Evolutionary conservation across 53 echinoderm and acorn worm genomes (phyloP), one percentile per base, ranked within the genome.

Genomic region (Apostichopus leukothele): DNA sequence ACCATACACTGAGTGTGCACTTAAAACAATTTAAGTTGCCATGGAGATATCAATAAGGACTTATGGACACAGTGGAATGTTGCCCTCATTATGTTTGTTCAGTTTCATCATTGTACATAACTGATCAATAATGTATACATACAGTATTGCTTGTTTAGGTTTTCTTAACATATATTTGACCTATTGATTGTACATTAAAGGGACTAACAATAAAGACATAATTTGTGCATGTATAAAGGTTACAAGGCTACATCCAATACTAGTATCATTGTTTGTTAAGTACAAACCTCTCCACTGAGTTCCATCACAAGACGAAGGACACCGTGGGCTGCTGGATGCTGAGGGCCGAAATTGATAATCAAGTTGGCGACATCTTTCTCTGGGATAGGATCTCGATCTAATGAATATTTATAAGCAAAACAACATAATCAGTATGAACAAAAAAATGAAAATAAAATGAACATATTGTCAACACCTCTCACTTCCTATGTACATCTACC

Each of bases 271-370:
- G 27, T 27, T 27, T 27, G 27, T 27, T 27, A 27, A 27, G 27
- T 27, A 27, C 27, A 27, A 27, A 99, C 99, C 92, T 99, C 99
- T 75, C 99, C 99, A 88, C 96, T 94, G 60, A 99, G 91, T 74
- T 99, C 99, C 90, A 99, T 68, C 7, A 99, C 96, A 50, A 99
- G 91, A 16, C 99, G 89, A 13, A 99, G 91, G 76, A 99, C 99
- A 89, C 99, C 99, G 52, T 99, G 99, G 50, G 99, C 99, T 80
- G 99, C 99, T 53, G 99, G 99, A 91, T 99, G 99, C 85, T 99
- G 99, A 20, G 99, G 99, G 52, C 99, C 99, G 90, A 99, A 99
- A 52, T 99, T 99, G 86, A 99, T 91, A 67, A 96, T 88, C 53
- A 95, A 89, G 88, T 98, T 98, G 79, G 99, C 94, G 74, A 98